Evolutionary conservation across 2,797 vertebrate species (phyloP), one percentile per base, ranked within the genome.

Genomic region (Lithobates pipiens): DNA sequence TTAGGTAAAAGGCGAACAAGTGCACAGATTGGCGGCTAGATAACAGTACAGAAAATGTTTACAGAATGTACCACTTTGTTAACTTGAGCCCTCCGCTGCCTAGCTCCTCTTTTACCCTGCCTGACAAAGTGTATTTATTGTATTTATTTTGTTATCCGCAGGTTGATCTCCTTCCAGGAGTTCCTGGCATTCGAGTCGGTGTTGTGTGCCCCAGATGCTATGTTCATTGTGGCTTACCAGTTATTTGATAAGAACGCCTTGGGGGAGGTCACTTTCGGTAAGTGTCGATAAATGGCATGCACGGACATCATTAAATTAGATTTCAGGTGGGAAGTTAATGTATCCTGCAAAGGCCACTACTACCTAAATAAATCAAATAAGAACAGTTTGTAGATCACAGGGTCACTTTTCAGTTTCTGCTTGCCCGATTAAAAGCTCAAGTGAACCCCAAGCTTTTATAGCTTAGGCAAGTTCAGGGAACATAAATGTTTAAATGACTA

Each of bases 151-250:
- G 92, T 93, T 91, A 74, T 92, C 94, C 83, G 32, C 92, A 99
- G 98, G 92, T 93, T 99, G 93, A 99, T 99, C 94, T 99, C 98
- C 54, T 99, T 96, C 94, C 98, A 97, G 96, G 98, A 99, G 93
- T 99, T 99, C 93, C 93, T 98, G 93, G 98, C 98, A 2, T 99
- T 99, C 94, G 98, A 99, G 88, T 99, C 98, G 0, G 95, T 99
- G 91, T 93, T 99, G 87, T 99, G 98, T 93, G 96, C 97, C 65
- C 98, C 98, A 23, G 98, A 99, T 92, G 95, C 97, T 82, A 96
- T 99, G 94, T 99, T 99, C 92, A 95, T 99, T 80, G 98, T 99
- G 88, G 98, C 98, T 93, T 99, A 98, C 93, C 98, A 99, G 82
- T 95, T 99, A 87, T 99, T 99, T 92, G 98, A 99, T 96, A 99